Percentiles rank a stretch among this genome's conserved stretches.
These are phyloP conservation scores for Catagonus wagneri DNA, from an alignment of 2,113 vertebrate species.

Conservation along the genomic window DNA sequence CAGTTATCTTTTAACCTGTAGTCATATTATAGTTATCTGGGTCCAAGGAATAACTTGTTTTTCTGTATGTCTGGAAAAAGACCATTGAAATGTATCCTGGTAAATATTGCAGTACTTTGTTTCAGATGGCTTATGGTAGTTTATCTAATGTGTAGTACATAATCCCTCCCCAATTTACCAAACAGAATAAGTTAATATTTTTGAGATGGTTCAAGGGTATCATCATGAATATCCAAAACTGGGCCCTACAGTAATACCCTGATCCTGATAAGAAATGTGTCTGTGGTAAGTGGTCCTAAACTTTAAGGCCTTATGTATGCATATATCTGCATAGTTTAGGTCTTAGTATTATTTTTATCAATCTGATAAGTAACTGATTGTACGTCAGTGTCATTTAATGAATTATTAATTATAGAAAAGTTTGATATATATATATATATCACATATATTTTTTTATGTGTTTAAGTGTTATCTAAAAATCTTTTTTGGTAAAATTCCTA, in stretches of 20 bases:
- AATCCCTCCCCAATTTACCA: background rate
- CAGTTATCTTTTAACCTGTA: background rate
- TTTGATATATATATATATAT: background rate
- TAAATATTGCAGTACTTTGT: background rate
- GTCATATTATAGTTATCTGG: background rate
- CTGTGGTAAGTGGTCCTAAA: background rate
- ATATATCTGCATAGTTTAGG: background rate
- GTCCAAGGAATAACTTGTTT: background rate
- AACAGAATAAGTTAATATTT: background rate
- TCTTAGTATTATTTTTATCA: background rate
- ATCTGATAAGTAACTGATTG: background rate
- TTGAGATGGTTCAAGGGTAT: background rate
- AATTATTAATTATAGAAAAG: background rate
- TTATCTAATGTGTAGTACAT: background rate
- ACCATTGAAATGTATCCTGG: background rate
- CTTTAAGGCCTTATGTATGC: background rate
- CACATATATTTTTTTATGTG: background rate
- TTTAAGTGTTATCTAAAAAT: background rate
- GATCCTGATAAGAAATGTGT: background rate
- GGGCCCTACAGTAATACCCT: background rate
- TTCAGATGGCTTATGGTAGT: background rate
- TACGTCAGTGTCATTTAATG: background rate
- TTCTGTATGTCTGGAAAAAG: background rate
- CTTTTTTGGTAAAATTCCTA: background rate
- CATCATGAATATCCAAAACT: background rate